These are phyloP conservation scores for Cuculus canorus DNA, from an alignment of 2,797 vertebrate species.

Conservation along the genomic window DNA sequence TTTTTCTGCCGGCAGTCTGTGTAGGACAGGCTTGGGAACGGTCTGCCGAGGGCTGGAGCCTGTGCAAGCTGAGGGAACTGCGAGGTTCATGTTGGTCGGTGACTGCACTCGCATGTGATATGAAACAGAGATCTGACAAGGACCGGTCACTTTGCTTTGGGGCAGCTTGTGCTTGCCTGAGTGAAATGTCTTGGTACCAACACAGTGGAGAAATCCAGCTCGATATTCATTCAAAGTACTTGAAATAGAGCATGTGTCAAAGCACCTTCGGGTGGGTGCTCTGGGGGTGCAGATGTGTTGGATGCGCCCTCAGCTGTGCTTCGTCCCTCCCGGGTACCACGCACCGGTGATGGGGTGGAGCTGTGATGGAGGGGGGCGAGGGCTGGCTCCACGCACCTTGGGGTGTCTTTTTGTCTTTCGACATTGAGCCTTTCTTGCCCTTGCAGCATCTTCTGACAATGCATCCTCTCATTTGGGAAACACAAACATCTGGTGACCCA, in stretches of 20 bases:
- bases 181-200: background rate
- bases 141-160: background rate
- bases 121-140: accelerated
- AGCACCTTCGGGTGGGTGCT: background rate
- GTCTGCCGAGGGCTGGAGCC: background rate
- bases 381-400: background rate
- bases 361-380: background rate
- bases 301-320: background rate
- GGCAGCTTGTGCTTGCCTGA: background rate
- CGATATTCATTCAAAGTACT: background rate
- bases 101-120: accelerated
- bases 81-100: background rate
- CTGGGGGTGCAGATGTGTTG: accelerated
- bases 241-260: too few species aligned
- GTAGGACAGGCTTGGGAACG: background rate
- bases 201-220: background rate
- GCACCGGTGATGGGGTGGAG: accelerated
- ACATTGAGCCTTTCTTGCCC: background rate
- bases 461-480: background rate
- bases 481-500: background rate
- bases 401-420: background rate
- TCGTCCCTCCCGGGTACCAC: background rate
- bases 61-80: accelerated
- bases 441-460: background rate
- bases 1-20: background rate